Evolutionary conservation across 2,113 vertebrate species (phyloP), one percentile per base, ranked within the genome.

Genomic region (Speoplatyrhinus poulsoni): DNA sequence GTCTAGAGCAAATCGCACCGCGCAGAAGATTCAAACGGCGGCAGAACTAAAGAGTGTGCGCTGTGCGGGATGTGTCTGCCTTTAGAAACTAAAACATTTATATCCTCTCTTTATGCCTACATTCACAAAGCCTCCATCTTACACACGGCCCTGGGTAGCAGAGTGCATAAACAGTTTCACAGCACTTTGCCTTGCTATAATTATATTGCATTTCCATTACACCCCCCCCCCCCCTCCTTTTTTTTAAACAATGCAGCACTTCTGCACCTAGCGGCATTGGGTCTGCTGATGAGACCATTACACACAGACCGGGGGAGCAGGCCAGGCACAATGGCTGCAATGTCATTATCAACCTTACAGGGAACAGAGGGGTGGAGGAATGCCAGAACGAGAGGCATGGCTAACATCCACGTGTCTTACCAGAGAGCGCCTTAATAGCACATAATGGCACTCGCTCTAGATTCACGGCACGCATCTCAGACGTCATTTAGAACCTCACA

Each of bases 191-290:
- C 82, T 81, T 71, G 41, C 72, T 85, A 86, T 88, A 86, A 87
- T 88, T 87, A 84, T 70, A 73, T 72, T 72, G 82, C 75, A 75
- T 87, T 90, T 75, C 78, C 88, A 88, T 89, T 84, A 91, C 64
- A 41, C 36, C 4, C 5, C 4, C 36, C 0, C 36, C 36, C 36
- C 36, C 76, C 69, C 76, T 79, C 67, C 75, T 81, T 75, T 72
- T 71, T 79, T 79, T 81, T 87, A 83, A 87, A 88, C 87, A 87
- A 85, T 80, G 88, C 88, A 74, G 81, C 81, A 81, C 76, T 85
- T 83, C 77, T 82, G 79, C 82, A 80, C 73, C 86, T 80, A 83
- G 79, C 71, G 82, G 81, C 79, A 85, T 88, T 85, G 84, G 67
- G 76, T 56, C 75, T 75, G 60, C 70, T 76, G 85, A 89, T 85